These are phyloP conservation scores for Tokudaia muenninki DNA, from an alignment of 2,797 vertebrate species.

Conservation along the genomic window DNA sequence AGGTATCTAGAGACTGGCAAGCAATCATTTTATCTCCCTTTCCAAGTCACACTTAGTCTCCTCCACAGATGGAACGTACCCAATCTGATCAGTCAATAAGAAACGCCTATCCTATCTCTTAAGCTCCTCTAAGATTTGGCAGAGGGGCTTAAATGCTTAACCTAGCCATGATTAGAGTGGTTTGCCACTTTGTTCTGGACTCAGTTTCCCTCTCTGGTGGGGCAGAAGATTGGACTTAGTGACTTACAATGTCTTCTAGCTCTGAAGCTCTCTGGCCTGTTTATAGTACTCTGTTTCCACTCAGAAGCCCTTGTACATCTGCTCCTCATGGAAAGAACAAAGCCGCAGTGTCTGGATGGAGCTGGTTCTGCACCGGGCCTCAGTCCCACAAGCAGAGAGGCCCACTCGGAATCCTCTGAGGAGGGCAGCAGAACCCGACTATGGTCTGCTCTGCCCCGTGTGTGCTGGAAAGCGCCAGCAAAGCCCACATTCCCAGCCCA, in stretches of 20 bases:
- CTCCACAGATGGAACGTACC: background rate
- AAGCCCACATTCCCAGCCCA: slow-evolving; percentile 63
- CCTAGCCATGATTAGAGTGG: background rate
- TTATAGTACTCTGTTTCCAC: slow-evolving; percentile 41
- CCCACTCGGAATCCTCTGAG: slow-evolving; percentile 4
- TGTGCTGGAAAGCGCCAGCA: slow-evolving; percentile 71
- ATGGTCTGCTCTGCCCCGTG: background rate
- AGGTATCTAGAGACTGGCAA: background rate
- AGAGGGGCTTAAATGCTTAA: background rate
- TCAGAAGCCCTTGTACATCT: slow-evolving; percentile 22
- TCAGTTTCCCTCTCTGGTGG: slow-evolving; percentile 32
- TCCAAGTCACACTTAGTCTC: background rate
- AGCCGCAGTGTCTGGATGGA: slow-evolving; percentile 57
- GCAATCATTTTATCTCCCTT: background rate
- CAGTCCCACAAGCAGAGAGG: background rate
- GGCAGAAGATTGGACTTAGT: background rate
- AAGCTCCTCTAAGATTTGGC: background rate
- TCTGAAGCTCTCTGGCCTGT: background rate
- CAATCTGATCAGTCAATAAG: background rate
- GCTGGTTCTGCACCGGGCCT: background rate
- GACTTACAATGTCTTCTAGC: background rate
- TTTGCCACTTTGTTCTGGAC: background rate
- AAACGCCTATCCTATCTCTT: background rate
- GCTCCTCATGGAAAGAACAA: slow-evolving; percentile 27
- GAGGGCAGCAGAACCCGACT: slow-evolving; percentile 39